Base-by-base conservation (phyloP, 2,888 invertebrate species). In the Halictus quadricinctus region DNA sequence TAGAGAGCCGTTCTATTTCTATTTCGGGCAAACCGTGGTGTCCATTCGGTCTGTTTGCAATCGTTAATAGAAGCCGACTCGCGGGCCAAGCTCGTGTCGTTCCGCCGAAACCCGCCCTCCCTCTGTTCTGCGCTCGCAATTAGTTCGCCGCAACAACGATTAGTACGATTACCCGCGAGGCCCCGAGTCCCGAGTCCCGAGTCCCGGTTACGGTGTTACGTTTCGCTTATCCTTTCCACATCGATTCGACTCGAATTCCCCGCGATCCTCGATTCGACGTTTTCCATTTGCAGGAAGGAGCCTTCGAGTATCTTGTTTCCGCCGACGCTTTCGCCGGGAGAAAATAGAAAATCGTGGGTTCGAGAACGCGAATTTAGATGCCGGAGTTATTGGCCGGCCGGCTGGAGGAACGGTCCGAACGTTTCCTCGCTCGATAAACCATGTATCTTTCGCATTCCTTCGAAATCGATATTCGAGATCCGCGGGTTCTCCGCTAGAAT, bases 41-140 rank as follows among this genome's bases (percentile, higher is more conserved):
- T 92, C 90, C 90, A 90, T 92, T 93, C 92, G 91, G 91, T 93
- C 93, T 93, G 92, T 93, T 94, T 93, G 93, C 91, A 85, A 88
- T 91, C 89, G 89, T 88, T 93, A 93, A 94, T 94, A 93, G 92
- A 92, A 90, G 84, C 83, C 83, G 83, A 88, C 85, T 88, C 84
- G 79, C 83, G 87, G 74, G 25, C 73, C 86, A 81, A 78, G 83
- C 36, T 64, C 80, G 73, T 76, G 46, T 54, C 60, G 60, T 25
- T 50, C 50, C 50, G 12, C 79, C 58, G 43, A 66, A 41, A 60
- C 48, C 13, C 36, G n/a, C 41, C 54, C 70, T 48, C 41, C 46
- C 29, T 43, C 21, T 43, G 10, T n/a, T n/a, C n/a, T 8, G 12
- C 4, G 41, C 48, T 36, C 25, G 13, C 54, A 5, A 69, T 12